Evolutionary conservation across 2,113 vertebrate genomes (phyloP).

Genomic region (Nannobrachium achirus): DNA sequence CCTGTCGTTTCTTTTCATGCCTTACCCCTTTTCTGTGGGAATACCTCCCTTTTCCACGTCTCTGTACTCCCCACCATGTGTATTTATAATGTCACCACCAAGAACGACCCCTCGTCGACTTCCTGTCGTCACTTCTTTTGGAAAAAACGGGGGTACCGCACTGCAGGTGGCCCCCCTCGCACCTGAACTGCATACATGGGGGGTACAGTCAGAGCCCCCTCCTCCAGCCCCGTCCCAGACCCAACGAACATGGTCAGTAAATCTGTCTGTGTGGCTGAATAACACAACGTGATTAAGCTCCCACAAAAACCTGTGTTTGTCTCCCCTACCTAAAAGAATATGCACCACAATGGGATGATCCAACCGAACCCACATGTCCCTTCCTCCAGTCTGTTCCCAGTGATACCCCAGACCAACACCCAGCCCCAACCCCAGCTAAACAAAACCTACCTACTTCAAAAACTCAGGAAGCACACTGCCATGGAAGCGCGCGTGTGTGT

Average conservation of each 20-base stretch:
- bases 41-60: slow-evolving; percentile 3
- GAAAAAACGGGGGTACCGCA: slow-evolving; percentile 56
- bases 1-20: slow-evolving; percentile 43
- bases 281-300: slow-evolving; percentile 24
- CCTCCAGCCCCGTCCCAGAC: slow-evolving; percentile 48
- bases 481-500: neutral
- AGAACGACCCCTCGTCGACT: slow-evolving; percentile 47
- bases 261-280: slow-evolving; percentile 23
- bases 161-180: slow-evolving; percentile 33
- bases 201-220: slow-evolving; percentile 52
- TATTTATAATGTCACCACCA: slow-evolving; percentile 47
- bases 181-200: slow-evolving; percentile 51
- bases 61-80: slow-evolving; percentile 31
- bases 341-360: neutral
- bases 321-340: neutral
- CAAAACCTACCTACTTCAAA: neutral
- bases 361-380: neutral
- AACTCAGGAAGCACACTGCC: slow-evolving; percentile 28
- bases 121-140: slow-evolving; percentile 55
- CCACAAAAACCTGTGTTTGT: slow-evolving; percentile 34
- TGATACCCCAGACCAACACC: neutral
- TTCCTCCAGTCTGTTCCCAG: no score
- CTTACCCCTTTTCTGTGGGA: slow-evolving; percentile 5
- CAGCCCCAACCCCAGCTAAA: neutral
- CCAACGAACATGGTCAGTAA: slow-evolving; percentile 71